Percentiles rank a stretch among this genome's conserved stretches.
Evolutionary conservation across 1,140 invertebrate genomes (phyloP).

Genomic region (Pseudomyrmex pallidus): DNA sequence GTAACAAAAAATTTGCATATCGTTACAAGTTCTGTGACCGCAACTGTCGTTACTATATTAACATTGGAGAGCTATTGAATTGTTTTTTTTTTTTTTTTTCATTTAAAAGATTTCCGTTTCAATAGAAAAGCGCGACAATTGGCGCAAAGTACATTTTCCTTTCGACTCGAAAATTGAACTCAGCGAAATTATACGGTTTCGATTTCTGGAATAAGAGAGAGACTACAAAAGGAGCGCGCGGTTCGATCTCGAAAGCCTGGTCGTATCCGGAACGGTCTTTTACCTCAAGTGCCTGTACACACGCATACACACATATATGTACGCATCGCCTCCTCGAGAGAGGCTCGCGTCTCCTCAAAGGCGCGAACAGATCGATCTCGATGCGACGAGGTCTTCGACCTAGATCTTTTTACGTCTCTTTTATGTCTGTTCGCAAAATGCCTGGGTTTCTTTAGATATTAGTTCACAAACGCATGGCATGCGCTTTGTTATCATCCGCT

Average conservation of each 20-base stretch:
- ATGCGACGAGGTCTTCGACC: constrained; percentile 64
- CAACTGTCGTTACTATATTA: not conserved
- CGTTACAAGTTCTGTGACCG: not conserved
- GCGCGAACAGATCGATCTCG: constrained; percentile 52
- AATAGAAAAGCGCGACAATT: not conserved
- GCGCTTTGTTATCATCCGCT: constrained; percentile 73
- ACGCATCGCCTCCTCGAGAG: constrained; percentile 13
- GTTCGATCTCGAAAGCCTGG: constrained; percentile 58
- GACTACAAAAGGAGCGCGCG: constrained; percentile 56
- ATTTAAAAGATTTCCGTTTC: not conserved
- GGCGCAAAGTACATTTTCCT: constrained; percentile 6
- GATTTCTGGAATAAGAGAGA: constrained; percentile 31
- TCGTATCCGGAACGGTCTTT: constrained; percentile 58
- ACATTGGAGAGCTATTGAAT: not conserved
- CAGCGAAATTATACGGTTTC: constrained; percentile 39
- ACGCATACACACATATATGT: not conserved
- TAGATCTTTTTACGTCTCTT: constrained; percentile 63
- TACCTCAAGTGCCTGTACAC: constrained; percentile 34
- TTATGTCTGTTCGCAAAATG: constrained; percentile 61
- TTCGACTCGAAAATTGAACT: constrained; percentile 40
- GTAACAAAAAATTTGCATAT: not conserved
- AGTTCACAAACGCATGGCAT: constrained; percentile 78
- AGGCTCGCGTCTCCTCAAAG: constrained; percentile 46
- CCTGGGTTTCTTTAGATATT: constrained; percentile 72
- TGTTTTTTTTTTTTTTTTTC: not conserved